Evolutionary conservation across 92 coral and sea anemone species (phyloP).

Genomic region (Pocillopora grandis): DNA sequence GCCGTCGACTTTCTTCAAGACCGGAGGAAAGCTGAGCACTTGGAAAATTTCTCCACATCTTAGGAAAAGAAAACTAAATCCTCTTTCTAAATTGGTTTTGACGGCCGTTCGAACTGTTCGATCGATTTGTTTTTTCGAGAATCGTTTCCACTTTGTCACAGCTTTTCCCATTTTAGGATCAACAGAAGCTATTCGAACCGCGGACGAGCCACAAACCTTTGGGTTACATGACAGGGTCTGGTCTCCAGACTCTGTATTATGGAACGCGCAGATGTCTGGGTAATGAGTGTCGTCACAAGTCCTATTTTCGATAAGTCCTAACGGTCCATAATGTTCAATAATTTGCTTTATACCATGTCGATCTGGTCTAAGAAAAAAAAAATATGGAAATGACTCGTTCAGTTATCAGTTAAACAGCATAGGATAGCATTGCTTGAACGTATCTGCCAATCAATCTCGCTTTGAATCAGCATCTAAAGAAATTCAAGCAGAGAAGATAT

Average conservation of each 20-base stretch:
- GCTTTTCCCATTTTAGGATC: conserved; percentile 2
- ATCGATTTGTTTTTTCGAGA: neutral
- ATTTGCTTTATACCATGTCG: neutral
- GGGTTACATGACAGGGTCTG: neutral
- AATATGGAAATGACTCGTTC: too few species aligned
- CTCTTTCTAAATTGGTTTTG: neutral
- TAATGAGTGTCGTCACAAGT: conserved; percentile 1
- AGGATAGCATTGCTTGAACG: too few species aligned
- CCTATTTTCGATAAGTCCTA: neutral
- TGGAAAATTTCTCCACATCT: neutral
- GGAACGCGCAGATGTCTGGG: neutral
- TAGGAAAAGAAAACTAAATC: neutral
- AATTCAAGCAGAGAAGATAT: too few species aligned
- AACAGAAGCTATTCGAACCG: neutral
- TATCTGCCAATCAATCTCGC: too few species aligned
- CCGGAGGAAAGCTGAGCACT: neutral
- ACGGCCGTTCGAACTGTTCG: neutral
- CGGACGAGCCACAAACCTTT: neutral
- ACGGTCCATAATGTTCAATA: neutral
- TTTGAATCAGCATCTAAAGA: too few species aligned
- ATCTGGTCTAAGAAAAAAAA: neutral
- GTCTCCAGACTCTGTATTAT: neutral
- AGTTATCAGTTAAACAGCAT: too few species aligned
- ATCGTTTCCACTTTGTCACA: neutral
- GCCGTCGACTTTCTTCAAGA: neutral